A percentile compares a stretch with the other conserved stretches of the same genome.
Evolutionary conservation across 2,888 invertebrate genomes (phyloP).

Genomic region (Xylophagus ater): DNA sequence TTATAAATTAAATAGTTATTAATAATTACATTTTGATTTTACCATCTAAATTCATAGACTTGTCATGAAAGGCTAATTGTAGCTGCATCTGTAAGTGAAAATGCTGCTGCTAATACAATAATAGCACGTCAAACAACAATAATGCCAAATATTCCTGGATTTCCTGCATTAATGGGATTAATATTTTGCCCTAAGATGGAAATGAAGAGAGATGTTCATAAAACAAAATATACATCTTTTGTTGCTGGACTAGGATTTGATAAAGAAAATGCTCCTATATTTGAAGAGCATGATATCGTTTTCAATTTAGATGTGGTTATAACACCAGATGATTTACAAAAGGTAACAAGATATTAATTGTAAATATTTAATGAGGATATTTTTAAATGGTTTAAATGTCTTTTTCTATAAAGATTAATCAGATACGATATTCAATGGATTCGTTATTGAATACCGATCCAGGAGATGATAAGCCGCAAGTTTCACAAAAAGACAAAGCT

Average conservation of each 20-base stretch:
- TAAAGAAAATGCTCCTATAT: conserved; percentile 45
- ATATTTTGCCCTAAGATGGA: conserved; percentile 77
- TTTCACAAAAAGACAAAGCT: conserved; percentile 31
- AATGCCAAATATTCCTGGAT: conserved; percentile 82
- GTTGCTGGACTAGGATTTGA: conserved; percentile 76
- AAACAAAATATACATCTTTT: conserved; percentile 60
- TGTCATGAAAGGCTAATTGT: conserved; percentile 41
- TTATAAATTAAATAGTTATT: background rate
- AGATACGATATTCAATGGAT: conserved; percentile 62
- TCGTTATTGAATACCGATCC: conserved; percentile 45
- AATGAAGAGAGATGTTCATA: conserved; percentile 51
- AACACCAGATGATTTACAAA: conserved; percentile 49
- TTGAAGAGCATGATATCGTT: conserved; percentile 77
- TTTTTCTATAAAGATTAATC: conserved; percentile 64
- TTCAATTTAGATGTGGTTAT: conserved; percentile 67
- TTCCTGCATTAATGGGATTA: conserved; percentile 64
- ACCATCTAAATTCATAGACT: too few species aligned
- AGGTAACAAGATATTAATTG: conserved; percentile 43
- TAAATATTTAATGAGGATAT: too few species aligned
- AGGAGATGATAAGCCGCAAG: conserved; percentile 30
- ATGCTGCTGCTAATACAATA: conserved; percentile 39
- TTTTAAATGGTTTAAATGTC: too few species aligned
- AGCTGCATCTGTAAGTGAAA: conserved; percentile 52
- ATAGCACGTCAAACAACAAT: conserved; percentile 69
- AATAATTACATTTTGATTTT: background rate